Percentiles rank a stretch among this genome's conserved stretches.
These are phyloP conservation scores for Caenorhabditis wallacei DNA, from an alignment of 2,888 invertebrate genomes.

Conservation along the genomic window DNA sequence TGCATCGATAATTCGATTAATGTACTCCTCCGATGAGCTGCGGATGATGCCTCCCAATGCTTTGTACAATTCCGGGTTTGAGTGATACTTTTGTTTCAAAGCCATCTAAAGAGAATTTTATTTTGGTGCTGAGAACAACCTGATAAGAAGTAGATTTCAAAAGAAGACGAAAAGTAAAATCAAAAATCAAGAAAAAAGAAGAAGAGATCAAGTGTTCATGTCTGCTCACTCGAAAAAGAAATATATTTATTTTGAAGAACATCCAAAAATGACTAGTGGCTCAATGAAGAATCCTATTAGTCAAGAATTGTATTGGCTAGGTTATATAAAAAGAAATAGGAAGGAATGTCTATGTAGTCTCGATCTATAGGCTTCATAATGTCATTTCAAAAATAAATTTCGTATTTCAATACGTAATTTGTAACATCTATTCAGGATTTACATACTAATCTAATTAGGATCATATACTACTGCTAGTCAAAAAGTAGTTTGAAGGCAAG, in stretches of 20 bases:
- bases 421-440: not conserved
- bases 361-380: too few relatives aligned
- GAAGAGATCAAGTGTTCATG: slow-evolving; percentile 8
- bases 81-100: slow-evolving; percentile 13
- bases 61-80: slow-evolving; percentile 2
- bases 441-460: slow-evolving; percentile 24
- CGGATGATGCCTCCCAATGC: not conserved
- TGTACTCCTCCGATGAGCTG: not conserved
- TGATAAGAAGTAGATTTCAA: too few relatives aligned
- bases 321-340: too few relatives aligned
- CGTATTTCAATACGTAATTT: not conserved
- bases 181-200: not conserved
- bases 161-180: not conserved
- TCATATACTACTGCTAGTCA: not conserved
- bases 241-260: not conserved
- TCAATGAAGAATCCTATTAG: slow-evolving; percentile 20
- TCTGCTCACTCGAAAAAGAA: not conserved
- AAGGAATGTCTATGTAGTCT: too few relatives aligned
- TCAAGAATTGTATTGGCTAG: not conserved
- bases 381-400: too few relatives aligned
- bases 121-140: too few relatives aligned
- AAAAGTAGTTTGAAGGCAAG: not conserved
- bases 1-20: too few relatives aligned
- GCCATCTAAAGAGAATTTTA: slow-evolving; percentile 8
- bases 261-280: slow-evolving; percentile 12